These are phyloP conservation scores for Zosterops hypoxanthus DNA, from an alignment of 2,113 vertebrate species.

Conservation along the genomic window DNA sequence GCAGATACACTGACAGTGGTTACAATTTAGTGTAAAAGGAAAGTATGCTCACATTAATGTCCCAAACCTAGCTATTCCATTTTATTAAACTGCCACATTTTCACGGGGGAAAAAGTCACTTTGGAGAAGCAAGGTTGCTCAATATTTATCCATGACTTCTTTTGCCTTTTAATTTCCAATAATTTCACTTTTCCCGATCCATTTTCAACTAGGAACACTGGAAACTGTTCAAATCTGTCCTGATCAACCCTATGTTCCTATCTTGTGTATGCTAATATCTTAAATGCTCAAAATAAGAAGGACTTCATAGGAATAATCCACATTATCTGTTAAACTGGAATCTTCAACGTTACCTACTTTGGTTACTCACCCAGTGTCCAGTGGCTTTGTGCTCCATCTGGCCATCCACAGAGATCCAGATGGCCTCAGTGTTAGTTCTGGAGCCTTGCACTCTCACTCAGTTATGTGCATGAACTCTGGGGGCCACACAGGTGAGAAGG, in stretches of 20 bases:
- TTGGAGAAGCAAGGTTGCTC: not conserved
- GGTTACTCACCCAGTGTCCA: not conserved
- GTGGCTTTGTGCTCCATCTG: not conserved
- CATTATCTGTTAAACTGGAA: not conserved
- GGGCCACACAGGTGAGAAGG: not conserved
- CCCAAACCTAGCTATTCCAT: not conserved
- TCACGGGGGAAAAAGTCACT: not conserved
- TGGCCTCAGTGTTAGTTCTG: not conserved
- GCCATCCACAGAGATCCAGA: not conserved
- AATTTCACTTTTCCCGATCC: not conserved
- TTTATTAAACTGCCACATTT: not conserved
- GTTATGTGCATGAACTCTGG: fast-evolving
- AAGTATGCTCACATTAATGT: not conserved
- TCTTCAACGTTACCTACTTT: not conserved
- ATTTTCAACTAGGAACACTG: not conserved
- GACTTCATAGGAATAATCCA: not conserved
- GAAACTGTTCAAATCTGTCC: not conserved
- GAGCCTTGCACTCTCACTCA: not conserved
- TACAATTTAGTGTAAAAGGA: not conserved
- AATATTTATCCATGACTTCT: not conserved
- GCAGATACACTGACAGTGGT: not conserved
- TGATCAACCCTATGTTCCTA: not conserved
- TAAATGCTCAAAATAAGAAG: not conserved
- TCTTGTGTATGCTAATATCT: not conserved
- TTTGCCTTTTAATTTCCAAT: not conserved